Percentiles rank a stretch among this genome's conserved stretches.
phyloP scores from a whole-genome alignment of 2,888 invertebrate species.

The Notodonta dromedarius region DNA sequence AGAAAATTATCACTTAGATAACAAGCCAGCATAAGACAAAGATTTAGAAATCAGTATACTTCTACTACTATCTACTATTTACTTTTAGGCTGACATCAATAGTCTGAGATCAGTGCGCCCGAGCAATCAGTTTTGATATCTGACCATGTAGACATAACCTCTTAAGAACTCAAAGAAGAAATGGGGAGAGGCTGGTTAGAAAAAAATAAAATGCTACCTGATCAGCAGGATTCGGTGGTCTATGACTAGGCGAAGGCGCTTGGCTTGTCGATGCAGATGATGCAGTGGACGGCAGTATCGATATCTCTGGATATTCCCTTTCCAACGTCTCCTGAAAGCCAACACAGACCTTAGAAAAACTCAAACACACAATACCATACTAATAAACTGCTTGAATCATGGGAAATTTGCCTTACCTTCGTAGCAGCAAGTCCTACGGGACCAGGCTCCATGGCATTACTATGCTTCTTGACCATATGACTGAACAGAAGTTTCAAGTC shows the following conservation, averaged over 20 bases:
- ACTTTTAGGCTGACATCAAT: no score
- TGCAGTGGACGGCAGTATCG: constrained; percentile 80
- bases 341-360: constrained; percentile 29
- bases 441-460: constrained; percentile 68
- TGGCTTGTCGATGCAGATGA: constrained; percentile 71
- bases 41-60: no score
- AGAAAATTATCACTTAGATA: not conserved
- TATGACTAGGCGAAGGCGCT: constrained; percentile 71
- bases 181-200: no score
- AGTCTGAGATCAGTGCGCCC: no score
- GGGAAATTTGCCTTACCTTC: constrained; percentile 59
- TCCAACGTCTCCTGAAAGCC: constrained; percentile 77
- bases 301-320: constrained; percentile 81
- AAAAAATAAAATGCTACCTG: constrained; percentile 52
- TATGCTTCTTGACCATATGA: constrained; percentile 80
- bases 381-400: not conserved
- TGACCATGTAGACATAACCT: no score
- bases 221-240: constrained; percentile 76
- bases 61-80: no score
- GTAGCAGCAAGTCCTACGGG: constrained; percentile 78
- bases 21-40: no score
- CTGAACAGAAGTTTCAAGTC: constrained; percentile 76
- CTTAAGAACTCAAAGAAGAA: no score
- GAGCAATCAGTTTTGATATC: no score
- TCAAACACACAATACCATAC: constrained; percentile 12